Evolutionary conservation across 2,797 vertebrate species (phyloP).

Genomic region (Natrix natrix): DNA sequence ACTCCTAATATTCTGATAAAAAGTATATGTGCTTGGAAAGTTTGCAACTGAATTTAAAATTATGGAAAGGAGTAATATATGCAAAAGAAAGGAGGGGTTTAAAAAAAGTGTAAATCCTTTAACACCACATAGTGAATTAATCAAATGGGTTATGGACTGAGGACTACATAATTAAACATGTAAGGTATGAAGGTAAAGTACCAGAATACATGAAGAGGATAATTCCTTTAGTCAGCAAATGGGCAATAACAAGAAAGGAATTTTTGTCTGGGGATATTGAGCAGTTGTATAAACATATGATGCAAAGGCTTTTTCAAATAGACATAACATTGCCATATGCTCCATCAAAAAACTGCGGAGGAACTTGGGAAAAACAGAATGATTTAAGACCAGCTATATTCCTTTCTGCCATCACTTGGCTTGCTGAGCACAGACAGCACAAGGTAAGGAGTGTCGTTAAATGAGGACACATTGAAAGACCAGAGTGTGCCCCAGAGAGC

Average conservation of each 20-base stretch:
- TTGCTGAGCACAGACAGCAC: constrained; percentile 67
- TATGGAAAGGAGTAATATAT: rapidly evolving
- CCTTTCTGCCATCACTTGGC: constrained; percentile 71
- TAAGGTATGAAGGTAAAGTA: constrained; percentile 80
- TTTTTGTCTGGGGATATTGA: constrained; percentile 81
- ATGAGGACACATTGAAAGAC: constrained; percentile 69
- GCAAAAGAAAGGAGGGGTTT: constrained; percentile 50
- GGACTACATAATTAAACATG: constrained; percentile 77
- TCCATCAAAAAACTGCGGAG: constrained; percentile 74
- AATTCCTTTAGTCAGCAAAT: constrained; percentile 82
- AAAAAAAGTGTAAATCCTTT: constrained; percentile 45
- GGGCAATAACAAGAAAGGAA: constrained; percentile 80
- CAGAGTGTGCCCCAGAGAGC: constrained; percentile 72
- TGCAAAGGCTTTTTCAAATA: constrained; percentile 81
- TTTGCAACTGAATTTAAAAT: constrained; percentile 6
- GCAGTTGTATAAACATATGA: constrained; percentile 84
- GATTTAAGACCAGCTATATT: constrained; percentile 75
- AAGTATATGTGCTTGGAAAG: neutral
- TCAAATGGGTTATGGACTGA: constrained; percentile 74
- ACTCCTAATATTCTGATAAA: neutral
- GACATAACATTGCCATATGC: constrained; percentile 81
- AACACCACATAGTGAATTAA: constrained; percentile 55
- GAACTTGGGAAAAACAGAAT: constrained; percentile 77
- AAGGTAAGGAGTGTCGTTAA: constrained; percentile 69
- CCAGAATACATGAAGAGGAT: constrained; percentile 79